Evolutionary conservation across 1,140 invertebrate genomes (phyloP), one percentile per base, ranked within the genome.

Genomic region (Drosophila pallidifrons): DNA sequence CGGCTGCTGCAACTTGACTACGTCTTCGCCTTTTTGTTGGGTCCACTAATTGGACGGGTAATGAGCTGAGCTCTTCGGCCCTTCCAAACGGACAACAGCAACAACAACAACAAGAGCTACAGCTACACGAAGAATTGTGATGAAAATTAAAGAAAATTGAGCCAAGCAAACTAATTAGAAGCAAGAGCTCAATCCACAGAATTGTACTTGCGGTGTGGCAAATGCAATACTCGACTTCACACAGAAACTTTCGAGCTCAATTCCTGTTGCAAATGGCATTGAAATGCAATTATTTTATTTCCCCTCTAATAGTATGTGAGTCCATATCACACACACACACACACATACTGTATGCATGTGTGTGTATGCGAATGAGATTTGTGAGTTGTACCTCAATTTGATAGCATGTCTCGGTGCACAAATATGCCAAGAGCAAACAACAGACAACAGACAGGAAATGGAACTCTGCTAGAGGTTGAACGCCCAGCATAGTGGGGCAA

Each of bases 241-340:
- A 25, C 11, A 25, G 32, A 60, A 45, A 60, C 43, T 32, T 5
- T 15, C 28, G 20, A 47, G 30, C 45, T 32, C 55, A 74, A 30
- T 69, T 70, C 13, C 58, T 57, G 20, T 70, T 61, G 54, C 66
- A 78, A 75, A 81, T 86, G 60, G 65, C 81, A 85, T 79, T 75
- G 66, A 86, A 85, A 85, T 82, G 78, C 75, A 86, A 85, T 85
- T 75, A 77, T 64, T 69, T 77, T 59, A 73, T 69, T 45, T 66
- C 7, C 43, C 46, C 15, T 51, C 5, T 25, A 28, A n/a, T 3
- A 20, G 16, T 28, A 32, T 57, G 38, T 52, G 47, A 32, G 28
- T 58, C 35, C 1, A 8, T 5, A 32, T 3, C 20, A 32, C 13
- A 25, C 6, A 45, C 57, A 25, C 57, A 25, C 20, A 25, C 20